phyloP scores from a whole-genome alignment of 2,888 invertebrate genomes.

The Gonocerus acuteangulatus region DNA sequence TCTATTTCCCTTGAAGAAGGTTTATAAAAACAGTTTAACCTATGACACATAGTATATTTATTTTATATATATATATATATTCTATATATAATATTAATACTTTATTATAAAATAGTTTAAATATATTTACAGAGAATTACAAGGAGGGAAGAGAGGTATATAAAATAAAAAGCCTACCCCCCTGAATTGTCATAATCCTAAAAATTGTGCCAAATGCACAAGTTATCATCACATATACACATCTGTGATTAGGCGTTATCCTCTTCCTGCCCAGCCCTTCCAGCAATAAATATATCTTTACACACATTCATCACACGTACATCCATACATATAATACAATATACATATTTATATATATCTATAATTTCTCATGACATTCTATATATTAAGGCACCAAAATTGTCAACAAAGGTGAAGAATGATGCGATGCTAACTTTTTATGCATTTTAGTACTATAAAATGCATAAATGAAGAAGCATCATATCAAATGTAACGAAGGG shows the following conservation, averaged over 20 bases:
- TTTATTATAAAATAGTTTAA: conserved; percentile 20
- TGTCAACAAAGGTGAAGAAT: conserved; percentile 16
- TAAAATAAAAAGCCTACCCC: conserved; percentile 24
- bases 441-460: conserved; percentile 6
- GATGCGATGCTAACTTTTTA: conserved; percentile 10
- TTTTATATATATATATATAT: too few relatives aligned
- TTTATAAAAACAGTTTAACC: too few relatives aligned
- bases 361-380: conserved; percentile 6
- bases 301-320: conserved; percentile 4
- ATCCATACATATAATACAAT: conserved; percentile 12
- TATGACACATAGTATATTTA: too few relatives aligned
- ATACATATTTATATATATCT: not conserved
- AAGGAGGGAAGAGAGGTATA: conserved; percentile 23
- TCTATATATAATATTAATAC: conserved; percentile 17
- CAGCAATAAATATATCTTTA: conserved; percentile 5
- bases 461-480: conserved; percentile 6
- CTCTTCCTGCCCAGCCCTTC: conserved; percentile 1
- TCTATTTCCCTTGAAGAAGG: too few relatives aligned
- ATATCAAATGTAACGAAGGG: not conserved
- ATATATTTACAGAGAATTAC: conserved; percentile 17
- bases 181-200: conserved; percentile 15
- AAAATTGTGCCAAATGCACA: conserved; percentile 10
- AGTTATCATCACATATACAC: conserved; percentile 18
- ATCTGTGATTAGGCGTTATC: not conserved
- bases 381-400: conserved; percentile 23